Evolutionary conservation across 2,113 vertebrate genomes (phyloP).

Genomic region (Poeciliopsis occidentalis): DNA sequence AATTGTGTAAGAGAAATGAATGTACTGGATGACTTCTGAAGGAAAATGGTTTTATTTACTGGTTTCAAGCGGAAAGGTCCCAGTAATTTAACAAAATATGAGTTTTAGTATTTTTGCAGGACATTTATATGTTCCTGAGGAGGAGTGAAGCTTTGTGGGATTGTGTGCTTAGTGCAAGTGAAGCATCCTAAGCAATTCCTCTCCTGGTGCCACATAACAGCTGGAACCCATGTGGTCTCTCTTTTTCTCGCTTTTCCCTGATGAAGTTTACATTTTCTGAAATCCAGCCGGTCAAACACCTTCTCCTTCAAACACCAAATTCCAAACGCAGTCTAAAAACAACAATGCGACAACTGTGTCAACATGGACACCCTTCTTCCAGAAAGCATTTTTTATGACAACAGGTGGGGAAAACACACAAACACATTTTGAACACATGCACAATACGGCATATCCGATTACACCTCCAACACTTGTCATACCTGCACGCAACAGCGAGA

Average conservation of each 20-base stretch:
- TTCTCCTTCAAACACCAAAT: constrained; percentile 58
- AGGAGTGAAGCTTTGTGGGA: constrained; percentile 10
- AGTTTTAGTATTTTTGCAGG: background rate
- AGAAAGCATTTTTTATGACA: constrained; percentile 72
- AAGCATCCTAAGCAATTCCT: constrained; percentile 46
- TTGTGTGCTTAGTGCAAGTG: constrained; percentile 45
- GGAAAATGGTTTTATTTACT: background rate
- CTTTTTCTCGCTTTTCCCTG: constrained; percentile 12
- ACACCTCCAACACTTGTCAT: constrained; percentile 71
- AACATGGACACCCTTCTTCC: constrained; percentile 71
- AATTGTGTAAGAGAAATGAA: background rate
- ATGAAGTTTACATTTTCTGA: constrained; percentile 75
- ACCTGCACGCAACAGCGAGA: constrained; percentile 74
- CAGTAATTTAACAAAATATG: background rate
- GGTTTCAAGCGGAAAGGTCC: background rate
- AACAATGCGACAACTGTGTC: constrained; percentile 78
- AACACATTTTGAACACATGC: constrained; percentile 35
- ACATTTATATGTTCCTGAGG: background rate
- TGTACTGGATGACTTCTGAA: background rate
- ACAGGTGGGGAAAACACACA: constrained; percentile 36
- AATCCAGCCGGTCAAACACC: constrained; percentile 43
- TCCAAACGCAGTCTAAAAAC: constrained; percentile 78
- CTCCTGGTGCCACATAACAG: constrained; percentile 64
- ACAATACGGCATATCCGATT: constrained; percentile 67
- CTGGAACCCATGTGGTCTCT: constrained; percentile 61